A percentile compares a stretch with the other conserved stretches of the same genome.
Evolutionary conservation across 1,140 invertebrate species (phyloP).

Genomic region (Thereuonema tuberculata): DNA sequence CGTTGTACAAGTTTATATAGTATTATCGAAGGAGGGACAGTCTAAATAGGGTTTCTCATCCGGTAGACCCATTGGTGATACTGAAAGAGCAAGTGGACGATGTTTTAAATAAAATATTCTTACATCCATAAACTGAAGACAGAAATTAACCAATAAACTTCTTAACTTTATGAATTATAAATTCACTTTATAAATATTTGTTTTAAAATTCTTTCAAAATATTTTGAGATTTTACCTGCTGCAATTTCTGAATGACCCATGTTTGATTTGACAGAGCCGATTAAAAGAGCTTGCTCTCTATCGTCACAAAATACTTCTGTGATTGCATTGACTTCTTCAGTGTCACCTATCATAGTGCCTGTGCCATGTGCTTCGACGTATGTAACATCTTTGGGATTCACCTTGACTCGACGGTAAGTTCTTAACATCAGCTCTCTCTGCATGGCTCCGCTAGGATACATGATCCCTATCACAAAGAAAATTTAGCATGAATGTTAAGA

Average conservation of each 20-base stretch:
- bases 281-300: slow-evolving; percentile 58
- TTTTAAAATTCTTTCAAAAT: no score
- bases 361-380: slow-evolving; percentile 96
- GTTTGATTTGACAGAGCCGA: slow-evolving; percentile 95
- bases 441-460: slow-evolving; percentile 72
- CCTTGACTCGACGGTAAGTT: slow-evolving; percentile 60
- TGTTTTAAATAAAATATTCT: no score
- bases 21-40: no score
- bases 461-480: slow-evolving; percentile 49
- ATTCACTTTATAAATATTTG: no score
- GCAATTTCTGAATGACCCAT: slow-evolving; percentile 95
- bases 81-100: no score
- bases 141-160: no score
- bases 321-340: slow-evolving; percentile 89
- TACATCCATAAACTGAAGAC: no score
- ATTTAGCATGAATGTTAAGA: no score
- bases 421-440: slow-evolving; percentile 75
- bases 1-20: no score
- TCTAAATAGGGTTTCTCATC: no score
- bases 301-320: slow-evolving; percentile 80
- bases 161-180: no score
- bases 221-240: slow-evolving; percentile 79
- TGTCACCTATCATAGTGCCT: slow-evolving; percentile 81
- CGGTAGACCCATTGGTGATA: no score
- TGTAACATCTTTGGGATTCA: slow-evolving; percentile 63